Evolutionary conservation across 2,797 vertebrate genomes (phyloP), one percentile per base, ranked within the genome.

Genomic region (Fistularia tabacaria): DNA sequence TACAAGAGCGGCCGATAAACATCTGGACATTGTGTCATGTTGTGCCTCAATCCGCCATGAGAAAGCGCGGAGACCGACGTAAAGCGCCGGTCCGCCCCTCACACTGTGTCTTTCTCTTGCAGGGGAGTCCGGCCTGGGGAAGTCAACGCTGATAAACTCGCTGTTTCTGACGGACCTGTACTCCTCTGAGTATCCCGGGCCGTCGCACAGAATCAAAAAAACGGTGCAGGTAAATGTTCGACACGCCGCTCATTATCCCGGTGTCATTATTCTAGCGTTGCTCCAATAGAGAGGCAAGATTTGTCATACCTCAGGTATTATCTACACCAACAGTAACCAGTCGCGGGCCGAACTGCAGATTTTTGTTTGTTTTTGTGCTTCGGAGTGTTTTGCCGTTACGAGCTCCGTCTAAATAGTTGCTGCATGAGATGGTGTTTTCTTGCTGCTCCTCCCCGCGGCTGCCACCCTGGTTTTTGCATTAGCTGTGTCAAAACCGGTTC

Each of bases 41-140:
- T 64, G 51, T 38, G 12, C 37, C 25, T 54, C 40, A 13, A 49
- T 62, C 55, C 72, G 52, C 47, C 44, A 38, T 72, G 61, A 42
- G 10, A 63, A 45, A 65, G 59, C 51, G 39, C 8, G 53, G n/a
- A 58, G 57, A 48, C 41, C 7, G 45, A 72, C 42, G 13, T 76
- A 61, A 81, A 76, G 39, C 3, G 3, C 8, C 1, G 2, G 38
- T 58, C 55, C 61, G 61, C 2, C 57, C 44, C 44, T 14, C 44
- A 80, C 48, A 80, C 46, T 53, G 47, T 64, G 46, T 40, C 39
- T 40, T 40, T 40, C 59, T 56, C 48, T 62, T 51, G 77, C 48
- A 99, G 96, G 96, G 77, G 95, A 99, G 83, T 99, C 96, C n/a
- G 97, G 96, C 60, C 75, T 99, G 88, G 97, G 97, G 64, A 99